A percentile compares a stretch with the other conserved stretches of the same genome.
Conservation (phyloP, 2,888 invertebrate genomes). For the Chorisops tibialis region DNA sequence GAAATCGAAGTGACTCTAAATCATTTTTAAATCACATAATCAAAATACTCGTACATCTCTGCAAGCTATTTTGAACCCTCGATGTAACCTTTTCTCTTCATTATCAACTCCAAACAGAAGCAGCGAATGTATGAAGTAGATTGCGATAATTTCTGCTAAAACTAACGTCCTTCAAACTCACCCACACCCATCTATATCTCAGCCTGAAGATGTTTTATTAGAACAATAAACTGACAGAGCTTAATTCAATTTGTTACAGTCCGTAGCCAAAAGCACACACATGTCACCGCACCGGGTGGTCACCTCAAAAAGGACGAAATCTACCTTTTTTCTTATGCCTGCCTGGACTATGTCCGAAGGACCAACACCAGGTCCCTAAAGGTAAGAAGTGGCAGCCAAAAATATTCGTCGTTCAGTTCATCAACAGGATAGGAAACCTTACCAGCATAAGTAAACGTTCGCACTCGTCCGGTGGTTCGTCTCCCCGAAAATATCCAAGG, state of each 20-base stretch:
- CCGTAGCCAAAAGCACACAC: slow-evolving; percentile 20
- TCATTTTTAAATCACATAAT: no score
- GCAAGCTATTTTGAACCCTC: no score
- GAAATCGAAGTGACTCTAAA: no score
- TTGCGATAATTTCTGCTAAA: no score
- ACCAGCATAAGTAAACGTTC: not conserved
- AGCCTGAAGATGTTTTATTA: slow-evolving; percentile 19
- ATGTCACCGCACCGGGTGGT: slow-evolving; percentile 12
- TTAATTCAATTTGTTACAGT: slow-evolving; percentile 34
- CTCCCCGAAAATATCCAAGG: not conserved
- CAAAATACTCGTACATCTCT: no score
- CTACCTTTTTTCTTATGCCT: not conserved
- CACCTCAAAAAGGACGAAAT: slow-evolving; percentile 3
- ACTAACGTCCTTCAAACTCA: no score
- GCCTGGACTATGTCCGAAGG: not conserved
- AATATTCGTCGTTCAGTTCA: slow-evolving; percentile 11
- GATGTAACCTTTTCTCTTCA: no score
- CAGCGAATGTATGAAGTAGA: no score
- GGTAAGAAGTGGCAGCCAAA: slow-evolving; percentile 15
- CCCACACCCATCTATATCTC: no score
- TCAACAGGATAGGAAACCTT: not conserved
- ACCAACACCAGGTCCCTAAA: slow-evolving; percentile 3
- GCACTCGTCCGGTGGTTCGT: no score
- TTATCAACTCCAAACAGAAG: no score
- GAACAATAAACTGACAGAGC: slow-evolving; percentile 30